Evolutionary conservation across 1,140 invertebrate genomes (phyloP), one percentile per base, ranked within the genome.

Genomic region (Parasteatoda tepidariorum): DNA sequence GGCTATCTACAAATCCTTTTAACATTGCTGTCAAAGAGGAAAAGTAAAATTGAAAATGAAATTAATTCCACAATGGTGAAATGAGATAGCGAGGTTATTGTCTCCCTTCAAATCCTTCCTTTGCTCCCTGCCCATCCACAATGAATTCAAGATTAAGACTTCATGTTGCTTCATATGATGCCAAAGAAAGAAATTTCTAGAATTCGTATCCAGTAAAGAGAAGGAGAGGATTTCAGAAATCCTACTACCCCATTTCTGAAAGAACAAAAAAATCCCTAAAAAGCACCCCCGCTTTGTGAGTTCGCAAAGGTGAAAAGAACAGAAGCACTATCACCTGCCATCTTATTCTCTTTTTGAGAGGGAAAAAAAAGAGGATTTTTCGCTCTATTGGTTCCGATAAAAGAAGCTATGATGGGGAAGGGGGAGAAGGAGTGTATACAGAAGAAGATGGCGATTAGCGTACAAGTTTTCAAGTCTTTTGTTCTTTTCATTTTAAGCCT

Each of bases 321-420:
- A 78, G 61, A 15, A 38, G 13, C 54, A 30, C 74, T 66, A 78
- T 66, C 66, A 66, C 74, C 74, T 78, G 74, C 41, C 74, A 78
- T 38, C 74, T 55, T 66, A 66, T 78, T 66, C 38, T 38, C 66
- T n/a, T n/a, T n/a, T n/a, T n/a, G n/a, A n/a, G n/a, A n/a, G n/a
- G n/a, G n/a, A n/a, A n/a, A n/a, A n/a, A n/a, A 78, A 78, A 64
- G 66, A 61, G 38, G 61, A 78, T 66, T 78, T 78, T 34, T 62
- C 26, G 24, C 67, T 11, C 9, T 48, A 15, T 38, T 41, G 34
- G 33, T 26, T 18, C 3, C n/a, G n/a, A 68, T 9, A 41, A 33
- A 68, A 68, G 9, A n/a, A 71, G 5, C 15, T 18, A 31, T 7
- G 18, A 18, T 15, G 15, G 33, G 41, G 18, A 9, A 38, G 3